These are phyloP conservation scores for Eupelmus urozonus DNA, from an alignment of 2,888 invertebrate species.

Conservation along the genomic window DNA sequence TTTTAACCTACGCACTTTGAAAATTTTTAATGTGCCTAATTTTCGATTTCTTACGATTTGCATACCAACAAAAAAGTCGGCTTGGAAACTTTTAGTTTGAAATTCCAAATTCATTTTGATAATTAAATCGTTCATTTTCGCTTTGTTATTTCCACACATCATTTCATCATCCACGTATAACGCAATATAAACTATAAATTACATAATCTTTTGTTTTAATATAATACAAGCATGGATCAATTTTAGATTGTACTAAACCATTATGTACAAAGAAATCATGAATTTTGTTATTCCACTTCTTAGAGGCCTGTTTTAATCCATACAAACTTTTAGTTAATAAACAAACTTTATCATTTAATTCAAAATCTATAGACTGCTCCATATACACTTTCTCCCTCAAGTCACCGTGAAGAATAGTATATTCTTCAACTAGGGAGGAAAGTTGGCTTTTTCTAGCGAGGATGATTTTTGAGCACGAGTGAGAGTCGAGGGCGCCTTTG, in stretches of 20 bases:
- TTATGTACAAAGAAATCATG: slow-evolving; percentile 53
- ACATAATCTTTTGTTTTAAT: background rate
- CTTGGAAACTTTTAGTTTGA: slow-evolving; percentile 23
- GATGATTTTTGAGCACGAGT: no score
- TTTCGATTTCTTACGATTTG: slow-evolving; percentile 56
- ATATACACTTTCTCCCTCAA: slow-evolving; percentile 60
- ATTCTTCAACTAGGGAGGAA: slow-evolving; percentile 57
- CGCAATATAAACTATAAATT: background rate
- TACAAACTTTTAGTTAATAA: slow-evolving; percentile 57
- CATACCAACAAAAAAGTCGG: slow-evolving; percentile 61
- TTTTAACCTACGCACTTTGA: slow-evolving; percentile 47
- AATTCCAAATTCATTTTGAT: slow-evolving; percentile 34
- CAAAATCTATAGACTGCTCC: slow-evolving; percentile 59
- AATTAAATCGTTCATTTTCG: background rate
- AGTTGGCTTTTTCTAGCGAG: no score
- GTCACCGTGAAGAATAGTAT: slow-evolving; percentile 62
- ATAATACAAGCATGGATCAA: slow-evolving; percentile 53
- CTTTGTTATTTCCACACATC: background rate
- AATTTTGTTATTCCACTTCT: slow-evolving; percentile 64
- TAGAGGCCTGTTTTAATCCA: slow-evolving; percentile 64
- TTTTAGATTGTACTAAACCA: slow-evolving; percentile 43
- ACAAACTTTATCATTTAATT: slow-evolving; percentile 50
- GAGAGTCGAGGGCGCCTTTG: background rate
- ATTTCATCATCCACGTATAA: slow-evolving; percentile 44
- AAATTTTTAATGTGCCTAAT: slow-evolving; percentile 24